Percentiles rank a stretch among this genome's conserved stretches.
Conservation (phyloP, 2,797 vertebrate species). For the Anabas testudineus region DNA sequence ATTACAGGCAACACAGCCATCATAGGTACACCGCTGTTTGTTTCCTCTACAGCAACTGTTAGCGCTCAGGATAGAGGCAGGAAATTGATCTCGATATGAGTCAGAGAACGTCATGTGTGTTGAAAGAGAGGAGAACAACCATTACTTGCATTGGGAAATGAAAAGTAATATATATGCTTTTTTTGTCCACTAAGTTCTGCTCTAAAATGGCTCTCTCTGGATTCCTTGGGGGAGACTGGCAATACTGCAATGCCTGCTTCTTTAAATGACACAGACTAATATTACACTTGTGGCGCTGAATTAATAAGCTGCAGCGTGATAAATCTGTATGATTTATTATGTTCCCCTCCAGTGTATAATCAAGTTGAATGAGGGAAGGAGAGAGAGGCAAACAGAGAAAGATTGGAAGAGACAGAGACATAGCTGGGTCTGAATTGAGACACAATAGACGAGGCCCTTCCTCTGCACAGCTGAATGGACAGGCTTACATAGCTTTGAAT, state of each 20-base stretch:
- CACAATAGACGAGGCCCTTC: constrained; percentile 44
- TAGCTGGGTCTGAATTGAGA: constrained; percentile 51
- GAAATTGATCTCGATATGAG: constrained; percentile 39
- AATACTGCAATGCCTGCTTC: constrained; percentile 59
- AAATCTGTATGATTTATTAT: constrained; percentile 83
- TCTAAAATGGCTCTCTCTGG: constrained; percentile 49
- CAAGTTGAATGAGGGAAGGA: constrained; percentile 63
- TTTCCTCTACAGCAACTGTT: constrained; percentile 48
- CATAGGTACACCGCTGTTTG: constrained; percentile 67
- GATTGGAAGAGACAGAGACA: constrained; percentile 50
- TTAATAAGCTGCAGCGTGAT: constrained; percentile 83
- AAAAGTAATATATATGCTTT: constrained; percentile 28
- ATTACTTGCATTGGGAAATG: constrained; percentile 13
- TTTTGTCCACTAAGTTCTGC: constrained; percentile 13
- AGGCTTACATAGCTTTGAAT: constrained; percentile 46
- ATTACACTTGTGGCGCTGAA: constrained; percentile 78
- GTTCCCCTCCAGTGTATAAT: constrained; percentile 80
- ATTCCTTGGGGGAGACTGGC: constrained; percentile 55
- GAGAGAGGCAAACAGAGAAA: constrained; percentile 46
- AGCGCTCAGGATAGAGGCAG: constrained; percentile 20
- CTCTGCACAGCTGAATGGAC: constrained; percentile 62
- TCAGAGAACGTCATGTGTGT: constrained; percentile 1
- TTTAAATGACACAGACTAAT: constrained; percentile 80
- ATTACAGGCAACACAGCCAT: constrained; percentile 73
- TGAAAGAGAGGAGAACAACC: constrained; percentile 27